These are phyloP conservation scores for Mizuhopecten yessoensis DNA, from an alignment of 1,140 invertebrate species.

Conservation along the genomic window DNA sequence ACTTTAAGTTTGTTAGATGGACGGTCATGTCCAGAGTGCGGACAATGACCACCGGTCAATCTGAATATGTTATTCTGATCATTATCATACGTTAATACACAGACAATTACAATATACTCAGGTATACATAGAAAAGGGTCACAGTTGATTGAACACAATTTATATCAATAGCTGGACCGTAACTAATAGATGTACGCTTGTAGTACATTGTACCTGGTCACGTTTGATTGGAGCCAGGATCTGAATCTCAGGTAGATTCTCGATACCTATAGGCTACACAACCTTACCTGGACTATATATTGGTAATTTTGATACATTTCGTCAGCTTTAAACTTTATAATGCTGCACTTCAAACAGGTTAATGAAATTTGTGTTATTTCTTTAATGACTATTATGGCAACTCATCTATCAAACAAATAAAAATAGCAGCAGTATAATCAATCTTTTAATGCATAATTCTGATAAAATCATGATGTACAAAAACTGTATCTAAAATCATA, in stretches of 20 bases:
- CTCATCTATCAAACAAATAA: too few species aligned
- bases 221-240: background rate
- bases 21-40: background rate
- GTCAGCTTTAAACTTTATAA: too few species aligned
- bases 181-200: background rate
- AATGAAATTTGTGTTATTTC: too few species aligned
- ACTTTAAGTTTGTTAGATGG: background rate
- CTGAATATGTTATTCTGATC: constrained; percentile 1
- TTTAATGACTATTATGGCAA: too few species aligned
- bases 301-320: too few species aligned
- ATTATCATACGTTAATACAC: constrained; percentile 36
- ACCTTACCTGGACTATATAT: too few species aligned
- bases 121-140: background rate
- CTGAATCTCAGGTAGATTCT: background rate
- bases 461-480: too few species aligned
- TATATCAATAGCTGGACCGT: background rate
- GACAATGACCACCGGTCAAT: background rate
- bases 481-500: too few species aligned
- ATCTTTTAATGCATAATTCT: too few species aligned
- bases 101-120: background rate
- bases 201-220: constrained; percentile 31
- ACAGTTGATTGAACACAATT: background rate
- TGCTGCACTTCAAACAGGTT: too few species aligned
- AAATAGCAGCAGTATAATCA: too few species aligned
- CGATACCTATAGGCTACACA: background rate